phyloP scores from a whole-genome alignment of 2,797 vertebrate species.

The Notolepis coatsorum region DNA sequence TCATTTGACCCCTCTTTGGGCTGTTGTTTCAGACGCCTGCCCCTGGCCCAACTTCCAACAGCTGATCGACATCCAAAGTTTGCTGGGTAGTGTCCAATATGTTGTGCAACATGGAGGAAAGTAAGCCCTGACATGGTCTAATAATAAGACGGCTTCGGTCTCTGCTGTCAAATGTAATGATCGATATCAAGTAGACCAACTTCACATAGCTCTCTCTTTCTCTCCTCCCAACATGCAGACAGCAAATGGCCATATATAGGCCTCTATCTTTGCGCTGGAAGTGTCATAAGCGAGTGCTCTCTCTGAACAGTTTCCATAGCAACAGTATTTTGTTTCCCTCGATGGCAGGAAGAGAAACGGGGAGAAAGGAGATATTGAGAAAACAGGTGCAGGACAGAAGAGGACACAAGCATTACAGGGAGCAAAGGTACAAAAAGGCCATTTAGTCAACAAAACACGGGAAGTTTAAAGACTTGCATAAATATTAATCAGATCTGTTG shows the following conservation, averaged over 20 bases:
- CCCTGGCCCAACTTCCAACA: no score
- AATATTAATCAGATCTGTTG: slow-evolving; percentile 51
- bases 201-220: neutral
- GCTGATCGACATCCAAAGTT: no score
- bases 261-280: slow-evolving; percentile 70
- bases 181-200: slow-evolving; percentile 27
- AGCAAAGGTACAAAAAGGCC: slow-evolving; percentile 26
- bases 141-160: slow-evolving; percentile 34
- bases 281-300: slow-evolving; percentile 74
- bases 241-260: slow-evolving; percentile 83
- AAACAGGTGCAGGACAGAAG: slow-evolving; percentile 32
- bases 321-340: slow-evolving; percentile 82
- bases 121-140: slow-evolving; percentile 23
- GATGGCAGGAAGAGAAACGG: slow-evolving; percentile 66
- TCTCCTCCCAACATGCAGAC: slow-evolving; percentile 63
- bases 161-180: slow-evolving; percentile 33
- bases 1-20: no score
- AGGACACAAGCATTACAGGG: slow-evolving; percentile 44
- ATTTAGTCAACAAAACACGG: slow-evolving; percentile 36
- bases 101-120: slow-evolving; percentile 49
- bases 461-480: slow-evolving; percentile 36
- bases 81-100: slow-evolving; percentile 19
- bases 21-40: no score
- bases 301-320: slow-evolving; percentile 83
- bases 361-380: slow-evolving; percentile 61